phyloP scores from a whole-genome alignment of 1,140 invertebrate species.

The Cydia fagiglandana region DNA sequence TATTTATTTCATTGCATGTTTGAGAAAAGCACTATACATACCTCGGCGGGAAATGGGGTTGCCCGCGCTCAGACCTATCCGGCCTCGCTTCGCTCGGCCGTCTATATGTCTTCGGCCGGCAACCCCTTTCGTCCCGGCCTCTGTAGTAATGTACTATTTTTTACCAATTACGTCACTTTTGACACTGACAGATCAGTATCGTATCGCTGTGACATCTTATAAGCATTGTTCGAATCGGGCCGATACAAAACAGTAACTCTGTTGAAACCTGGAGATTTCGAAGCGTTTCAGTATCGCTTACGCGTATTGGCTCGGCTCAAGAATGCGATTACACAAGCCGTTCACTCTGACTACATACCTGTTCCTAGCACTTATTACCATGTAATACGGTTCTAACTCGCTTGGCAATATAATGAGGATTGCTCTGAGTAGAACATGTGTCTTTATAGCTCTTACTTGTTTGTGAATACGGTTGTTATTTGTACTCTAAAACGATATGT shows the following conservation, averaged over 20 bases:
- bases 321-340: constrained; percentile 27
- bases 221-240: no score
- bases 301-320: constrained; percentile 24
- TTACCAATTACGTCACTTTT: no score
- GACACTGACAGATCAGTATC: no score
- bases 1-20: no score
- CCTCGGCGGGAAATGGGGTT: no score
- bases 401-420: neutral
- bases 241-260: constrained; percentile 18
- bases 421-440: constrained; percentile 1
- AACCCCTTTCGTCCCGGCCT: no score
- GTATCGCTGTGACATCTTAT: no score
- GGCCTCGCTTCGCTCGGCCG: no score
- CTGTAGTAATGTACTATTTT: no score
- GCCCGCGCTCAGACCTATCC: no score
- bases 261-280: constrained; percentile 30
- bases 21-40: no score
- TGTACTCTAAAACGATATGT: constrained; percentile 2
- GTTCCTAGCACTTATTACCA: neutral
- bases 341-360: constrained; percentile 20
- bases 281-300: constrained; percentile 30
- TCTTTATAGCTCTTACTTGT: constrained; percentile 3
- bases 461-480: neutral
- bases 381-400: neutral
- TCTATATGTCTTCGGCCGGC: no score